Evolutionary conservation across 2,888 invertebrate genomes (phyloP).

Genomic region (Amphipyra berbera): DNA sequence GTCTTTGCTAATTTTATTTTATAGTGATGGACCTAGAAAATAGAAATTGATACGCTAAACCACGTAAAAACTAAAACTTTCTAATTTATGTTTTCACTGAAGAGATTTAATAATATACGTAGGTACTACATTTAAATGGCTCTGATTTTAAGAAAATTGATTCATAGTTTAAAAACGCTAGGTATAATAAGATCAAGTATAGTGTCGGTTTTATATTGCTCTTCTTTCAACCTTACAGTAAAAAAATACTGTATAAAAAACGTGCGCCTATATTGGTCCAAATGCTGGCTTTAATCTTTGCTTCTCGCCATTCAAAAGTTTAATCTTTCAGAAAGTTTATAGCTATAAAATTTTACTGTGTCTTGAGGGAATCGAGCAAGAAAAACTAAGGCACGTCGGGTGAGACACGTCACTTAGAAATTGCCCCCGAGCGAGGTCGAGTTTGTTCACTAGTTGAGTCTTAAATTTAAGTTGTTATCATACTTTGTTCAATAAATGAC

Average conservation of each 20-base stretch:
- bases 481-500: slow-evolving; percentile 1
- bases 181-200: background rate
- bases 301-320: slow-evolving; percentile 51
- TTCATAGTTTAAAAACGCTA: too few relatives aligned
- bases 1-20: too few relatives aligned
- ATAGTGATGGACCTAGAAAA: too few relatives aligned
- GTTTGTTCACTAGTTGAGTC: slow-evolving; percentile 33
- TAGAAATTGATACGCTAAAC: too few relatives aligned
- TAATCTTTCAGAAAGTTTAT: slow-evolving; percentile 57
- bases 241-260: slow-evolving; percentile 25
- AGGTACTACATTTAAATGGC: too few relatives aligned
- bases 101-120: too few relatives aligned
- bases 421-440: slow-evolving; percentile 35
- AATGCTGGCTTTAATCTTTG: slow-evolving; percentile 43
- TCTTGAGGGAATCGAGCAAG: slow-evolving; percentile 47
- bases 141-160: too few relatives aligned
- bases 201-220: slow-evolving; percentile 9
- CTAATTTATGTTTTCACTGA: too few relatives aligned
- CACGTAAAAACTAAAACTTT: too few relatives aligned
- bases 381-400: slow-evolving; percentile 54
- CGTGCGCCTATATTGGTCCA: slow-evolving; percentile 26
- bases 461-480: slow-evolving; percentile 11
- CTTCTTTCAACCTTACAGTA: slow-evolving; percentile 11
- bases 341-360: slow-evolving; percentile 57
- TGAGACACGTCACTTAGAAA: slow-evolving; percentile 45